Conservation (phyloP, 2,113 vertebrate species). For the Todiramphus chloris region DNA sequence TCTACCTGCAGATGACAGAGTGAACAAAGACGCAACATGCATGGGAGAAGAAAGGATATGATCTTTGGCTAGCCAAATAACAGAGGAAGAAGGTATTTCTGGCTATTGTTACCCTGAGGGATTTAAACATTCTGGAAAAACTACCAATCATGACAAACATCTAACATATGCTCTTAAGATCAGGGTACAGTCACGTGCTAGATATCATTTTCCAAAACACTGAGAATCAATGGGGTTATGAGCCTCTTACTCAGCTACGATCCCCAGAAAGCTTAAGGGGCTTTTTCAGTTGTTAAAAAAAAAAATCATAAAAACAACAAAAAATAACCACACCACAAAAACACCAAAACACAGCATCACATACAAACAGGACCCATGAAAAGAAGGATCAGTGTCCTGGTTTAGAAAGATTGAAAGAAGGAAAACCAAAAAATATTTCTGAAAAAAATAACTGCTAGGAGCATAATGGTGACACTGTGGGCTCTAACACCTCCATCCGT, state of each 20-base stretch:
- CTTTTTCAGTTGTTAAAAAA: neutral
- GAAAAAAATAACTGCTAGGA: neutral
- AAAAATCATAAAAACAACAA: neutral
- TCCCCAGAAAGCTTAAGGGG: neutral
- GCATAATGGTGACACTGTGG: neutral
- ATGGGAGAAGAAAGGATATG: conserved; percentile 54
- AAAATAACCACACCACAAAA: neutral
- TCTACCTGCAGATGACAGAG: conserved; percentile 55
- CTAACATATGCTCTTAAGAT: conserved; percentile 57
- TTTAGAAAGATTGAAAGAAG: neutral
- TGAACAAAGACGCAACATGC: neutral
- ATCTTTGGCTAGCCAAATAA: conserved; percentile 27
- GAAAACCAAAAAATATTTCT: neutral
- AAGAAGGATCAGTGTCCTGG: neutral
- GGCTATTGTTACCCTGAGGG: conserved; percentile 52
- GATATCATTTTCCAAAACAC: neutral
- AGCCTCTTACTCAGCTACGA: neutral
- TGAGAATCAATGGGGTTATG: neutral
- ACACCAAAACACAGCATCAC: neutral
- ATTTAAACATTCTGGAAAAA: conserved; percentile 41
- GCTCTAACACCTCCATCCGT: neutral
- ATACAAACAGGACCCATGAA: neutral
- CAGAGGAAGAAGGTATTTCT: conserved; percentile 61
- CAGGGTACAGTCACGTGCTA: neutral
- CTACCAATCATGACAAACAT: neutral